These are phyloP conservation scores for Corythornis cristatus DNA, from an alignment of 2,113 vertebrate genomes.

Conservation along the genomic window DNA sequence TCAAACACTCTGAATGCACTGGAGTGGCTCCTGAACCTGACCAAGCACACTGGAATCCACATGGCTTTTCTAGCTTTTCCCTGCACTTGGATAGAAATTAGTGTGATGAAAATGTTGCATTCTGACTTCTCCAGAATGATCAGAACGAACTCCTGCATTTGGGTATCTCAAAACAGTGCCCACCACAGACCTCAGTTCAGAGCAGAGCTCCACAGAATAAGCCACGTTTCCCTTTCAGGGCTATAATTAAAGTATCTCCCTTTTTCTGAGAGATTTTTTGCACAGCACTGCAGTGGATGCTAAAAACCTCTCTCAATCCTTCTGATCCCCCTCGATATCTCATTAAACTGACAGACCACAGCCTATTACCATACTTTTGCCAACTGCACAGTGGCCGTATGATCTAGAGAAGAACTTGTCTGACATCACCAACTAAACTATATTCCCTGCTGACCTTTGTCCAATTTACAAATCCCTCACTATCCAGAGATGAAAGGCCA, in stretches of 20 bases:
- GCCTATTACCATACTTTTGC: conserved; percentile 37
- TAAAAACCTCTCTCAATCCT: background rate
- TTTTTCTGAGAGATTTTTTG: background rate
- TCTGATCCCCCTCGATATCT: conserved; percentile 32
- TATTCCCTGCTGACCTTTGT: conserved; percentile 1
- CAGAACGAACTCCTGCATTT: accelerated
- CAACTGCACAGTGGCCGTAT: background rate
- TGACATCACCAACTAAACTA: conserved; percentile 32
- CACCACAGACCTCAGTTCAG: background rate
- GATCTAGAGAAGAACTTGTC: background rate
- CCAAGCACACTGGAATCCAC: background rate
- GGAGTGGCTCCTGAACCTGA: background rate
- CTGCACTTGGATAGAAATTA: background rate
- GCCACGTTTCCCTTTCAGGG: background rate
- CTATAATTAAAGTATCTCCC: background rate
- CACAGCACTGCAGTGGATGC: background rate
- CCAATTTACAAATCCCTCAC: background rate
- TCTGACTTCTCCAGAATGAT: background rate
- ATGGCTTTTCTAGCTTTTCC: background rate
- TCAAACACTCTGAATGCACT: background rate
- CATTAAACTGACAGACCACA: conserved; percentile 51
- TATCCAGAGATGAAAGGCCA: conserved; percentile 21
- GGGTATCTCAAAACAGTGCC: background rate
- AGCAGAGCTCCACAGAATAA: background rate
- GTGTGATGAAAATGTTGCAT: background rate